phyloP scores from a whole-genome alignment of 2,797 vertebrate species.

The Bovichtus diacanthus region DNA sequence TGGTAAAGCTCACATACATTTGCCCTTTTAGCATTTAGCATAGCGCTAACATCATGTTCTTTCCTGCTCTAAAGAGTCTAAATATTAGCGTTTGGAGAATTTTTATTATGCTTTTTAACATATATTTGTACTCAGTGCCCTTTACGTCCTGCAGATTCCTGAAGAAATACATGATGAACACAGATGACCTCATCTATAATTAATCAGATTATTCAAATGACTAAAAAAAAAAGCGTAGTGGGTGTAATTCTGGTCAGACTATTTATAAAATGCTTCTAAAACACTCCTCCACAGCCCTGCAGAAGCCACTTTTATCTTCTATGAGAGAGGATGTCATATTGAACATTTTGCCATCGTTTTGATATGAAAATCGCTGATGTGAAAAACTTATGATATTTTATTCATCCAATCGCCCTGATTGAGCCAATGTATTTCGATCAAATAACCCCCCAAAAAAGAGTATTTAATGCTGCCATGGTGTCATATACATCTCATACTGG shows the following conservation, averaged over 20 bases:
- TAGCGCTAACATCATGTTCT: slow-evolving; percentile 22
- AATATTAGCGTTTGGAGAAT: not conserved
- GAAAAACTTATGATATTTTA: not conserved
- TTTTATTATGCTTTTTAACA: not conserved
- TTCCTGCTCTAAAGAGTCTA: not conserved
- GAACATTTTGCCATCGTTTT: not conserved
- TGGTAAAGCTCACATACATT: slow-evolving; percentile 35
- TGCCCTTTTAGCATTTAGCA: slow-evolving; percentile 29
- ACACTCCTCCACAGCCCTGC: not conserved
- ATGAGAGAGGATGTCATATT: not conserved
- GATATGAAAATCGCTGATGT: not conserved
- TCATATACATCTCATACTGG: not conserved
- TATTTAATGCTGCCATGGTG: not conserved
- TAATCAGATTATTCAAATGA: slow-evolving; percentile 41
- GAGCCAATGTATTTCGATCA: not conserved
- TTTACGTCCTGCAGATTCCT: slow-evolving; percentile 3
- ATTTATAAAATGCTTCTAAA: slow-evolving; percentile 44
- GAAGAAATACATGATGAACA: not conserved
- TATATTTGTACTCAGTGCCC: not conserved
- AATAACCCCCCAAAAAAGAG: too few relatives aligned
- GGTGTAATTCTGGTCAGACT: slow-evolving; percentile 32
- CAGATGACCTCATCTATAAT: slow-evolving; percentile 43
- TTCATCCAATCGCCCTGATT: not conserved
- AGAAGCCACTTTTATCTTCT: not conserved
- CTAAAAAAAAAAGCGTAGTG: not conserved